Evolutionary conservation across 92 coral and sea anemone genomes (phyloP).

Genomic region (Epizoanthus ramosus): DNA sequence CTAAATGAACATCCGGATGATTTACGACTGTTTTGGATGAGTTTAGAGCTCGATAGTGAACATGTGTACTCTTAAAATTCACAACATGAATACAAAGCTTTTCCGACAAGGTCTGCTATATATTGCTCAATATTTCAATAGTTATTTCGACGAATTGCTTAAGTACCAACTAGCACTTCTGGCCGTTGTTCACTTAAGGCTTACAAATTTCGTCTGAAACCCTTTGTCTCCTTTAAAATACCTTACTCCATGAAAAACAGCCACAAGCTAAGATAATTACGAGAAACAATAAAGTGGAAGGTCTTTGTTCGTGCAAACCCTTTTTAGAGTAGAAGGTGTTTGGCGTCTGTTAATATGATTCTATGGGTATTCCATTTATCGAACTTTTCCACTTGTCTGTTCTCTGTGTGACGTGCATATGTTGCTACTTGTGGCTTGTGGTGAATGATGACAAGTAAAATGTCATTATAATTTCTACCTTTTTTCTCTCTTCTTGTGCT

Average conservation of each 20-base stretch:
- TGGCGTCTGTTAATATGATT: background rate
- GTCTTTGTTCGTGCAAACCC: slow-evolving; percentile 21
- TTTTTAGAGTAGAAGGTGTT: background rate
- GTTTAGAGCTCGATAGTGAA: background rate
- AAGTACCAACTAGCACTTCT: too few relatives aligned
- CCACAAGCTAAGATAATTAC: slow-evolving; percentile 2
- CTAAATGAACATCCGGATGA: background rate
- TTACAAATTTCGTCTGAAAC: too few relatives aligned
- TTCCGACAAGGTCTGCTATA: too few relatives aligned
- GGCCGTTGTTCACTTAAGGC: too few relatives aligned
- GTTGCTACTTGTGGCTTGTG: background rate
- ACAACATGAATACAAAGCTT: background rate
- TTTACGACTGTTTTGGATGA: background rate
- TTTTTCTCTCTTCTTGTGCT: too few relatives aligned
- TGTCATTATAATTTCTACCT: too few relatives aligned
- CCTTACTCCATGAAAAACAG: slow-evolving; percentile 5
- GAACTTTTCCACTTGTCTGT: too few relatives aligned
- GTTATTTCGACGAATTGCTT: too few relatives aligned
- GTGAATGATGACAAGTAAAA: too few relatives aligned
- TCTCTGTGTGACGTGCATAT: too few relatives aligned
- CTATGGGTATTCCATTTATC: background rate
- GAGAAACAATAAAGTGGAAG: slow-evolving; percentile 7
- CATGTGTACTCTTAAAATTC: background rate
- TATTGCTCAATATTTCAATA: too few relatives aligned
- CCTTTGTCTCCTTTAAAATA: background rate